Conservation (phyloP, 2,888 invertebrate species). For the Leucophenga maculata region DNA sequence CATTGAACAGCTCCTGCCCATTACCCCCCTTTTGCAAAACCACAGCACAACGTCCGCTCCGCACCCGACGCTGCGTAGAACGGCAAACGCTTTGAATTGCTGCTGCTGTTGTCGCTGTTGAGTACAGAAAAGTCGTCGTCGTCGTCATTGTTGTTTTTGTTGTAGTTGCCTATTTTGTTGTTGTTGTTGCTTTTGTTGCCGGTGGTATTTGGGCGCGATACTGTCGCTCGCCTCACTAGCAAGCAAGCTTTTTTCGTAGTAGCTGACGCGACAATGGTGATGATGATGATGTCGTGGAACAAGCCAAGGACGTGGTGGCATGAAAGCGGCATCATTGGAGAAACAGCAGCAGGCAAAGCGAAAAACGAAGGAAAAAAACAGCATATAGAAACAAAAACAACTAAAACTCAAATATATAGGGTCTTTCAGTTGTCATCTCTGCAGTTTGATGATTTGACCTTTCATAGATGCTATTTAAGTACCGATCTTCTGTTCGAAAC, state of each 20-base stretch:
- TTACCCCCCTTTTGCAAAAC: conserved; percentile 15
- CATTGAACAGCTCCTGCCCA: neutral
- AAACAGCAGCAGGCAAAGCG: neutral
- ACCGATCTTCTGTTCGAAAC: neutral
- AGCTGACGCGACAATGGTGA: conserved; percentile 2
- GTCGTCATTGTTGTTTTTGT: conserved; percentile 33
- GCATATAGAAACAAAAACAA: neutral
- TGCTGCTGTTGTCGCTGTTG: conserved; percentile 33
- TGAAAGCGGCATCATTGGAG: neutral
- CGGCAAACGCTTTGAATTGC: conserved; percentile 32
- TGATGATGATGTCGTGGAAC: conserved; percentile 9
- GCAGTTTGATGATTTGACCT: no score
- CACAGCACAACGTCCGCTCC: conserved; percentile 31
- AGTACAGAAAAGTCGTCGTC: conserved; percentile 18
- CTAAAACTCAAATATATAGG: neutral
- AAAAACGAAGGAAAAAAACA: conserved; percentile 2
- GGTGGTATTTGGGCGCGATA: conserved; percentile 10
- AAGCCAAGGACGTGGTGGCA: neutral
- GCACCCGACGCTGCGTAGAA: conserved; percentile 38
- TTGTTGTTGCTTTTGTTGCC: conserved; percentile 28
- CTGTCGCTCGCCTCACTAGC: neutral
- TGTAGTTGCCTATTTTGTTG: conserved; percentile 21
- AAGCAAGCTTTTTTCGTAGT: conserved; percentile 4
- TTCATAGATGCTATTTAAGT: neutral
- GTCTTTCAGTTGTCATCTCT: no score